Evolutionary conservation across 2,797 vertebrate species (phyloP), one percentile per base, ranked within the genome.

Genomic region (Accipiter badius): DNA sequence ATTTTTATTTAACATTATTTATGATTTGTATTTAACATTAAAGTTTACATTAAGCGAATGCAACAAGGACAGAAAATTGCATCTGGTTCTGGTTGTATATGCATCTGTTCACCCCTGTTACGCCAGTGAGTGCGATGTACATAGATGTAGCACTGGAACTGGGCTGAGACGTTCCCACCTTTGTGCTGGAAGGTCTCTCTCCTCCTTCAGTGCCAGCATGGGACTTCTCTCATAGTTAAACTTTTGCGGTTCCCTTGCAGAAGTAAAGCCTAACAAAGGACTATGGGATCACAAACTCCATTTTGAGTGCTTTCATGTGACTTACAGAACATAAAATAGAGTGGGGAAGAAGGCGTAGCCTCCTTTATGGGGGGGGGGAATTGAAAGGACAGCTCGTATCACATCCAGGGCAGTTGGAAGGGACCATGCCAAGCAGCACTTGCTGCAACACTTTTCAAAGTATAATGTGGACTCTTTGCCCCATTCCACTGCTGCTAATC

Each of bases 111-210:
- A 6, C 18, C 39, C 13, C 35, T 33, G 0, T 40, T 44, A 35
- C 0, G 0, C 33, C 18, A 16, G 17, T 11, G 13, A 47, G 10
- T 3, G 21, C 22, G 33, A 29, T n/a, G 29, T 18, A 20, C 10
- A 6, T 2, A 1, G 31, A 14, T 1, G 0, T 13, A 31, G 63
- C 31, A 3, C 46, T n/a, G 67, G 35, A 22, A 37, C 16, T 33
- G 37, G 39, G 61, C 78, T 63, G 44, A 57, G 73, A 39, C 49
- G 4, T 69, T 73, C 37, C 65, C 73, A 42, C 39, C 35, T 55
- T 42, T 1, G 1, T 20, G 11, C 15, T 55, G 37, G 29, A 61
- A 47, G 29, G 19, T 63, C 31, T 73, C 10, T 31, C 39, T 47
- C 1, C 28, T 50, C 24, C 52, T 66, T 49, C 77, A 42, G 61